phyloP scores from a whole-genome alignment of 2,888 invertebrate species.

The Steinernema scapterisci region DNA sequence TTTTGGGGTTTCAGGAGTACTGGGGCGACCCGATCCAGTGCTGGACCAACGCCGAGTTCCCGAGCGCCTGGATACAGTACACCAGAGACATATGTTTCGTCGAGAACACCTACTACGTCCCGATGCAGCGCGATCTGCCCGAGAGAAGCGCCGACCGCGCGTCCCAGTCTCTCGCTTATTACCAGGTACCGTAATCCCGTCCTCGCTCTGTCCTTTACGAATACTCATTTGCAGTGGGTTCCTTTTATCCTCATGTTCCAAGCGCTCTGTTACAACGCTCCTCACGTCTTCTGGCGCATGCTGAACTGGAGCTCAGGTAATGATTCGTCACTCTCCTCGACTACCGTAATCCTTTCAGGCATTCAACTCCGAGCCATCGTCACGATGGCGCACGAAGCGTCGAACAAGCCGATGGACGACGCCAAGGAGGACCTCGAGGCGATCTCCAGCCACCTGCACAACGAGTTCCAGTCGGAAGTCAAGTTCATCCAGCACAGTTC shows the following conservation, averaged over 20 bases:
- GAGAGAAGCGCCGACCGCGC: constrained; percentile 43
- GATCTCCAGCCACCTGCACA: constrained; percentile 32
- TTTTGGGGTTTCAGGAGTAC: constrained; percentile 37
- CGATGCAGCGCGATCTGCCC: constrained; percentile 48
- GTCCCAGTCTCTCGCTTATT: constrained; percentile 54
- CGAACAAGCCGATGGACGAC: not conserved
- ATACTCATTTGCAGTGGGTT: constrained; percentile 46
- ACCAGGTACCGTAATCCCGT: constrained; percentile 49
- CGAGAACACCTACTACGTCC: constrained; percentile 29
- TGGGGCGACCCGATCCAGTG: constrained; percentile 44
- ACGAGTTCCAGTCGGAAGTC: not conserved
- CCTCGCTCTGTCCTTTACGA: constrained; percentile 34
- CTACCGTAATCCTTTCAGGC: constrained; percentile 27
- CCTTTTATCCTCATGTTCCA: constrained; percentile 52
- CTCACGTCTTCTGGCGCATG: constrained; percentile 48
- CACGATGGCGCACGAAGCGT: constrained; percentile 35
- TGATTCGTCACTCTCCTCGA: too few species aligned
- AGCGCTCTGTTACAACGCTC: constrained; percentile 47
- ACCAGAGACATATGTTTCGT: constrained; percentile 45
- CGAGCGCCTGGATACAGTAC: constrained; percentile 43
- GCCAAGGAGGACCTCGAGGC: not conserved
- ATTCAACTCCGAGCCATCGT: constrained; percentile 35
- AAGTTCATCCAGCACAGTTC: constrained; percentile 21
- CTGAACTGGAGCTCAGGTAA: constrained; percentile 48
- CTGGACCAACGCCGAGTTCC: constrained; percentile 43